Percentiles rank a stretch among this genome's conserved stretches.
These are phyloP conservation scores for Paramormyrops hopkinsi DNA, from an alignment of 2,797 vertebrate species.

Conservation along the genomic window DNA sequence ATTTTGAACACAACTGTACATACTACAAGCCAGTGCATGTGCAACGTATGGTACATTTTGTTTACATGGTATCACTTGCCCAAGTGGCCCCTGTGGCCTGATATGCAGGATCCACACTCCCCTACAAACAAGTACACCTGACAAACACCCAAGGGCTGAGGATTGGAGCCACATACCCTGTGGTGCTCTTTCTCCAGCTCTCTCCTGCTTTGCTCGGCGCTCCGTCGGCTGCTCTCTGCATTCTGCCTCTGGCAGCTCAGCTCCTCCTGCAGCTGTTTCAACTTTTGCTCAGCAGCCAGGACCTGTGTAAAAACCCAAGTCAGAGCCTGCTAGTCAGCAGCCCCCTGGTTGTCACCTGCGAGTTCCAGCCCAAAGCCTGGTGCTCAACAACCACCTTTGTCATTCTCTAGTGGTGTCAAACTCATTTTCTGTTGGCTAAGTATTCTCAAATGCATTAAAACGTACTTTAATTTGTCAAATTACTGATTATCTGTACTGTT, in stretches of 20 bases:
- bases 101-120: constrained; percentile 19
- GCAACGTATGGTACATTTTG: no score
- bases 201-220: constrained; percentile 59
- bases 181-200: constrained; percentile 67
- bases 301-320: constrained; percentile 39
- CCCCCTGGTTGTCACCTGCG: neutral
- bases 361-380: neutral
- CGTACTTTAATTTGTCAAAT: neutral
- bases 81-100: neutral
- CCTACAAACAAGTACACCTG: neutral
- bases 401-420: neutral
- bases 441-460: neutral
- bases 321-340: neutral
- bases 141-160: neutral
- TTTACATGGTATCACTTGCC: neutral
- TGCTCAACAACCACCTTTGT: neutral
- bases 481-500: neutral
- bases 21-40: neutral
- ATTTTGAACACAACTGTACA: no score
- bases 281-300: constrained; percentile 53
- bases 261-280: constrained; percentile 69
- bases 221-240: constrained; percentile 59
- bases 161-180: constrained; percentile 46
- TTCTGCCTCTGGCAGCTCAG: constrained; percentile 69
- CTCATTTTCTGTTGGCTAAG: neutral